phyloP scores from a whole-genome alignment of 1,140 invertebrate genomes.

The Pseudobourletiella spinata region DNA sequence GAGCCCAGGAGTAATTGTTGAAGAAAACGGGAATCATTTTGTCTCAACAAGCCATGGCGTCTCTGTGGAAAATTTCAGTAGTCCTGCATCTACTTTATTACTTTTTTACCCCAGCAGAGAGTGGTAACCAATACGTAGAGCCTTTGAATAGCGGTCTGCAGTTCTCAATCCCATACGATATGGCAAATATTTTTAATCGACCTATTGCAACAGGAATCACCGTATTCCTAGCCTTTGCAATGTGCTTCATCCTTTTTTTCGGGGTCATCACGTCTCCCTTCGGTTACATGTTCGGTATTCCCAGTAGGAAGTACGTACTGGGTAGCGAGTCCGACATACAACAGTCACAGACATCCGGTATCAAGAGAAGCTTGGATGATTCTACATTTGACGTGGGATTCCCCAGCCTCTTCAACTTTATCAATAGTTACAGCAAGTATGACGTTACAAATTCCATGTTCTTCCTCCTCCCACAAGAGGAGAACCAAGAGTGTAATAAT shows the following conservation, averaged over 20 bases:
- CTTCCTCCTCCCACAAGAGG: neutral
- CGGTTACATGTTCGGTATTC: constrained; percentile 34
- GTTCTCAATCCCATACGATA: constrained; percentile 25
- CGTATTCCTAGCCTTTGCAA: neutral
- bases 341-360: neutral
- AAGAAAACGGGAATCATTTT: too few species aligned
- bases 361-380: neutral
- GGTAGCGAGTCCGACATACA: constrained; percentile 9
- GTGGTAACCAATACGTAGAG: constrained; percentile 22
- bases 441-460: neutral
- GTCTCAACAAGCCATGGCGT: too few species aligned
- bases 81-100: too few species aligned
- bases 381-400: neutral
- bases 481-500: neutral
- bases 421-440: neutral
- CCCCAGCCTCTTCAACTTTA: too few species aligned
- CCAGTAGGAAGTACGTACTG: constrained; percentile 30
- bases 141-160: constrained; percentile 26
- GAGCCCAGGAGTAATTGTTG: too few species aligned
- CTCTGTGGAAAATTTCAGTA: too few species aligned
- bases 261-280: constrained; percentile 31
- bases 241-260: constrained; percentile 23
- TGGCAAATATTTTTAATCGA: constrained; percentile 30
- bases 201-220: constrained; percentile 9
- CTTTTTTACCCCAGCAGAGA: constrained; percentile 3